phyloP scores from a whole-genome alignment of 2,797 vertebrate genomes.

The Notamacropus eugenii region DNA sequence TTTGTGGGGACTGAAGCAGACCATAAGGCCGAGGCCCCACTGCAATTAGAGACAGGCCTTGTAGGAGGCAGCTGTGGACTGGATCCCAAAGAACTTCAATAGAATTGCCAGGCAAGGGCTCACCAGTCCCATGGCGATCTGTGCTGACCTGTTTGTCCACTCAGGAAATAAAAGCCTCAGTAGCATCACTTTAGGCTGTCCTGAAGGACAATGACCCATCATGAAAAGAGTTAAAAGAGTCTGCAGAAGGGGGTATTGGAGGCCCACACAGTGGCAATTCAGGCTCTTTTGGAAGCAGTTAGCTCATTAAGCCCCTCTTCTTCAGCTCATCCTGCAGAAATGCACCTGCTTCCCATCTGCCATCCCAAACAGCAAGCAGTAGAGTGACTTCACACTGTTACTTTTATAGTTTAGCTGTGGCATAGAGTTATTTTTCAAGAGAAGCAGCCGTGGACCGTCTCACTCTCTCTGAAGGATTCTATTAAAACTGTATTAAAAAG shows the following conservation, averaged over 20 bases:
- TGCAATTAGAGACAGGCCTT: slow-evolving; percentile 26
- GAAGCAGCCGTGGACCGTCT: neutral
- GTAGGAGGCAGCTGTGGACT: slow-evolving; percentile 56
- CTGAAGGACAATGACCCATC: slow-evolving; percentile 36
- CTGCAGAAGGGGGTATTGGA: neutral
- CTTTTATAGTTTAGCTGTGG: neutral
- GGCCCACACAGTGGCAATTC: slow-evolving; percentile 19
- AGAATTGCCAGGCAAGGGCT: neutral
- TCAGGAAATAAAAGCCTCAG: slow-evolving; percentile 35
- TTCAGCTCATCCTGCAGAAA: slow-evolving; percentile 28
- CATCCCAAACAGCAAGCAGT: neutral
- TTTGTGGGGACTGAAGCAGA: neutral
- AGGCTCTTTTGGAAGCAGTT: slow-evolving; percentile 1
- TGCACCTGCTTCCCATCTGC: slow-evolving; percentile 62
- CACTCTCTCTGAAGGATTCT: neutral
- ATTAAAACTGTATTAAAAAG: slow-evolving; percentile 44
- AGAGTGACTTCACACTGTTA: neutral
- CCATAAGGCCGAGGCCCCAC: slow-evolving; percentile 23
- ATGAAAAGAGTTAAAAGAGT: slow-evolving; percentile 48
- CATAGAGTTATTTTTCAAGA: slow-evolving; percentile 29
- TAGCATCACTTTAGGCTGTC: slow-evolving; percentile 20
- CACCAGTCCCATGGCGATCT: neutral
- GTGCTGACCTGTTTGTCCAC: slow-evolving; percentile 36
- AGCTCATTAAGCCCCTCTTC: slow-evolving; percentile 41
- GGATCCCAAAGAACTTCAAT: neutral